A percentile compares a stretch with the other conserved stretches of the same genome.
Conservation (phyloP, 2,113 vertebrate genomes). For the Chiloscyllium plagiosum region DNA sequence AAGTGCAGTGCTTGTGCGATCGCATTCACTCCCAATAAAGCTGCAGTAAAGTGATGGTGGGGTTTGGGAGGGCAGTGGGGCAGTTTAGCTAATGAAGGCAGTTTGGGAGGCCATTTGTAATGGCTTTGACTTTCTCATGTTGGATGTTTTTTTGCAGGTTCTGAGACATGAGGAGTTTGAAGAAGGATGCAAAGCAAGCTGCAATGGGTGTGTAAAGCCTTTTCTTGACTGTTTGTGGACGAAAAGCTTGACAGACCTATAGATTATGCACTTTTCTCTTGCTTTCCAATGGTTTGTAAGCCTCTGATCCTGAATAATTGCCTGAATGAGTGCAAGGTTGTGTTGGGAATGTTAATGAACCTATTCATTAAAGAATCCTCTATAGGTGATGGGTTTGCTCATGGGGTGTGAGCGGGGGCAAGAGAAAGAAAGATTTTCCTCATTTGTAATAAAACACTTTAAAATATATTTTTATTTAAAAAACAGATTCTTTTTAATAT, state of each 20-base stretch:
- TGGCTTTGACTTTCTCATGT: neutral
- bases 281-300: neutral
- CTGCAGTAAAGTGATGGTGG: neutral
- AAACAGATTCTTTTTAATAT: too few relatives aligned
- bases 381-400: neutral
- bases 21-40: neutral
- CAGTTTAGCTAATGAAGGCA: too few relatives aligned
- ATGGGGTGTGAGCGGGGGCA: too few relatives aligned
- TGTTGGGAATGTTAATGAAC: neutral
- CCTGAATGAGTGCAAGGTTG: neutral
- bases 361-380: neutral
- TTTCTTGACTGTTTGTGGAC: fast-evolving
- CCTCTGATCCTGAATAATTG: neutral
- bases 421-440: too few relatives aligned
- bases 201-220: constrained; percentile 78
- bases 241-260: neutral
- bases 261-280: neutral
- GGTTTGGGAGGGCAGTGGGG: too few relatives aligned
- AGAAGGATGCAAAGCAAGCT: constrained; percentile 88
- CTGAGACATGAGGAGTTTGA: constrained; percentile 93
- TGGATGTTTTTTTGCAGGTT: constrained; percentile 56
- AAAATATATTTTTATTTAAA: too few relatives aligned
- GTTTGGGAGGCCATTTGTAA: neutral
- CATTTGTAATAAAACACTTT: too few relatives aligned
- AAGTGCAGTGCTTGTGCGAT: neutral